Evolutionary conservation across 2,113 vertebrate species (phyloP).

Genomic region (Myocastor coypus): DNA sequence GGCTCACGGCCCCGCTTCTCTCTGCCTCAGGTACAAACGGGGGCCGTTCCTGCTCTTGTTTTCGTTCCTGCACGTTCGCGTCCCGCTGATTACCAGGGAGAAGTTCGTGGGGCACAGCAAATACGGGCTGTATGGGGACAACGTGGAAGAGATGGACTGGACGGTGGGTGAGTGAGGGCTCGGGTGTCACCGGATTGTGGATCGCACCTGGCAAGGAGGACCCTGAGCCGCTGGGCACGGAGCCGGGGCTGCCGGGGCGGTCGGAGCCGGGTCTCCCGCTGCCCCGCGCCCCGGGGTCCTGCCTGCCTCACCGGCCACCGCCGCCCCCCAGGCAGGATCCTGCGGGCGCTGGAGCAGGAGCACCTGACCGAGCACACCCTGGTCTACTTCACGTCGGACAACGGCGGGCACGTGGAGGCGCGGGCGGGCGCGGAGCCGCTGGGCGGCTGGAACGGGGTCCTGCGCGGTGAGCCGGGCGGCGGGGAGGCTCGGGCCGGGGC

Average conservation of each 20-base stretch:
- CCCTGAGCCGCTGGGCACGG: too few relatives aligned
- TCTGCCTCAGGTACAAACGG: slow-evolving; percentile 70
- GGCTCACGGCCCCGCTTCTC: accelerated
- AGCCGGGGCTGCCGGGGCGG: too few relatives aligned
- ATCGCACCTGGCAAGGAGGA: too few relatives aligned
- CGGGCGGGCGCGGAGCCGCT: accelerated
- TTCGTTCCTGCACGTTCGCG: slow-evolving; percentile 89
- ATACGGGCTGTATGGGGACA: slow-evolving; percentile 90
- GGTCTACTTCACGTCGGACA: background rate
- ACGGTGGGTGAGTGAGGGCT: slow-evolving; percentile 89
- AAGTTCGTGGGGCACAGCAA: slow-evolving; percentile 88
- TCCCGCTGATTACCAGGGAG: slow-evolving; percentile 83
- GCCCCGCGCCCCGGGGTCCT: too few relatives aligned
- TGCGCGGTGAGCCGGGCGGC: background rate
- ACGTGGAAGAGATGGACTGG: slow-evolving; percentile 91
- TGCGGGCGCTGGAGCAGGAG: background rate
- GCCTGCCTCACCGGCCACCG: too few relatives aligned
- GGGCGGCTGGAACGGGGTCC: background rate
- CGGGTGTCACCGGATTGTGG: too few relatives aligned
- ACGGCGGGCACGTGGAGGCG: background rate
- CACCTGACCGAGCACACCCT: background rate
- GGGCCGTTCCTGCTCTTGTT: slow-evolving; percentile 90
- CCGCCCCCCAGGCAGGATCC: background rate
- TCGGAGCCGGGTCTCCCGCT: too few relatives aligned
- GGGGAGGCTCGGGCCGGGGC: background rate